Evolutionary conservation across 30 jellyfish, hydroid and myxozoan species (phyloP).

Genomic region (Sanderia malayensis): DNA sequence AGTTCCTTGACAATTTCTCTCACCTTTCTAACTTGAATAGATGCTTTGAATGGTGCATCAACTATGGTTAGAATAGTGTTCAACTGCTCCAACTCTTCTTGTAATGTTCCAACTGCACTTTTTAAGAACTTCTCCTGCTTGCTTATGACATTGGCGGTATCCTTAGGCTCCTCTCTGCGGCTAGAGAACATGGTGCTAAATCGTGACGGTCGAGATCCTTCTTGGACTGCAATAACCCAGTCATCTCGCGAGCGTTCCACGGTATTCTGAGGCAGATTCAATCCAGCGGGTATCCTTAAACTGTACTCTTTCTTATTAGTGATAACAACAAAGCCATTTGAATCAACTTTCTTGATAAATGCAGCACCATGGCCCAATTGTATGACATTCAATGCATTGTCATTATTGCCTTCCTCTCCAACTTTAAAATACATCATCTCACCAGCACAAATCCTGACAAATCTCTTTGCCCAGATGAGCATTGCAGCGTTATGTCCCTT

Average conservation of each 20-base stretch:
- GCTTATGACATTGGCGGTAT: conserved; percentile 13
- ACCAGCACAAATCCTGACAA: conserved; percentile 68
- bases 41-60: conserved; percentile 95
- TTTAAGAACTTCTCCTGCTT: conserved; percentile 81
- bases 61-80: conserved; percentile 72
- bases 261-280: conserved; percentile 14
- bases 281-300: conserved; percentile 55
- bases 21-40: conserved; percentile 83
- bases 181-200: conserved; percentile 31
- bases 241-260: conserved; percentile 72
- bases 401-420: conserved; percentile 75
- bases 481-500: conserved; percentile 92
- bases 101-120: conserved; percentile 65
- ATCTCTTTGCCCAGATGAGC: conserved; percentile 85
- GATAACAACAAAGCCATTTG: conserved; percentile 62
- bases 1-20: conserved; percentile 72
- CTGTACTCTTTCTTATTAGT: conserved; percentile 70
- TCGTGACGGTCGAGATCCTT: conserved; percentile 67
- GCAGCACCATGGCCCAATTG: conserved; percentile 64
- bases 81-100: conserved; percentile 85
- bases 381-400: conserved; percentile 74
- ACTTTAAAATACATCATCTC: conserved; percentile 74
- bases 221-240: conserved; percentile 92
- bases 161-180: conserved; percentile 11
- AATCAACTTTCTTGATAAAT: conserved; percentile 63